A percentile compares a stretch with the other conserved stretches of the same genome.
phyloP scores from a whole-genome alignment of 2,888 invertebrate species.

The Cryptocheilus praepositus region DNA sequence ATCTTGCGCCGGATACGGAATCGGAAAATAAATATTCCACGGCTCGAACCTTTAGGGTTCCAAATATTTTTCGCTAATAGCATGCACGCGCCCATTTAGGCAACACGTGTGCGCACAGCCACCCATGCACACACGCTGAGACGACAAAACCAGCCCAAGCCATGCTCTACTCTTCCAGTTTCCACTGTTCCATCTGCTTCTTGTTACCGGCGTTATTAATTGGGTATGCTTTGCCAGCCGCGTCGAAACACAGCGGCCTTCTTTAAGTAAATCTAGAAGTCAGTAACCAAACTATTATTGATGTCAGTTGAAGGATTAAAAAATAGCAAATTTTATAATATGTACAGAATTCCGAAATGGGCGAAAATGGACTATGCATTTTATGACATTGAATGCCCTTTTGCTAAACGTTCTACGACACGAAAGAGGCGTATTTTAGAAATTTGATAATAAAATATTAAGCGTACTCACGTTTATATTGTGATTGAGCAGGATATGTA shows the following conservation, averaged over 20 bases:
- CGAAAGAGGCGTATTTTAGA: too few relatives aligned
- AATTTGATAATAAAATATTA: too few relatives aligned
- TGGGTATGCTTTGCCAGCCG: slow-evolving; percentile 50
- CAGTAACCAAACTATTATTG: not conserved
- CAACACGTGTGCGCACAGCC: slow-evolving; percentile 68
- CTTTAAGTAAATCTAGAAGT: not conserved
- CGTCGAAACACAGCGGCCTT: slow-evolving; percentile 13
- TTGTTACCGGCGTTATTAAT: slow-evolving; percentile 72
- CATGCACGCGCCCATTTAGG: slow-evolving; percentile 72
- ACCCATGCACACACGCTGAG: slow-evolving; percentile 12
- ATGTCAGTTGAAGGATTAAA: too few relatives aligned
- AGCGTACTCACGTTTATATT: too few relatives aligned
- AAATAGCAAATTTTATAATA: too few relatives aligned
- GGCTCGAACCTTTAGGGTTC: slow-evolving; percentile 30
- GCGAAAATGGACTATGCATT: too few relatives aligned
- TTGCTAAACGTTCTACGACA: too few relatives aligned
- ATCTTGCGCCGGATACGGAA: not conserved
- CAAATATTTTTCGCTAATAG: slow-evolving; percentile 67
- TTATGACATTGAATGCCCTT: too few relatives aligned
- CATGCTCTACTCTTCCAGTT: slow-evolving; percentile 39
- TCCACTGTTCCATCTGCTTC: slow-evolving; percentile 68
- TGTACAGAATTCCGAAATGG: too few relatives aligned
- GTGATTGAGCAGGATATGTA: too few relatives aligned
- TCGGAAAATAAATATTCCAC: not conserved
- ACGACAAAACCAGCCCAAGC: slow-evolving; percentile 37